Conservation (phyloP, 2,113 vertebrate species). For the Orcinus orca region DNA sequence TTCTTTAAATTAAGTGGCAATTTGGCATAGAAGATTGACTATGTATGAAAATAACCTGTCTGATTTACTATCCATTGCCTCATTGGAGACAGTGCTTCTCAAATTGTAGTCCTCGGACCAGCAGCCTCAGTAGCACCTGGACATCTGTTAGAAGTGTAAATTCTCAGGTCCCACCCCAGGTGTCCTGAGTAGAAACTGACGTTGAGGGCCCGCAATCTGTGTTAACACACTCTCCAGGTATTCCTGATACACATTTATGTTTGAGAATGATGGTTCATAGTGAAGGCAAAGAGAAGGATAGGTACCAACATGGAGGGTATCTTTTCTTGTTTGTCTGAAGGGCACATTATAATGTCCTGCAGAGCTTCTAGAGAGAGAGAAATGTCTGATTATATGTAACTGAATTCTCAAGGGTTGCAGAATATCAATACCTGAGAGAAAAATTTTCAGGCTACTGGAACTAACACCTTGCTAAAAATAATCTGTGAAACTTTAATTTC, state of each 20-base stretch:
- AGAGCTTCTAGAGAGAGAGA: not conserved
- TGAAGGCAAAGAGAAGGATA: not conserved
- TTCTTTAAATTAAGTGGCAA: not conserved
- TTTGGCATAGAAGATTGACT: not conserved
- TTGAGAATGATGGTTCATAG: not conserved
- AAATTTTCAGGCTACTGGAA: constrained; percentile 65
- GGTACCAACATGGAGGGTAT: not conserved
- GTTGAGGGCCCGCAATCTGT: not conserved
- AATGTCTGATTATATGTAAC: constrained; percentile 11
- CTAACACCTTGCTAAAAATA: constrained; percentile 69
- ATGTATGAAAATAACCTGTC: not conserved
- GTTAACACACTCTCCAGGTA: not conserved
- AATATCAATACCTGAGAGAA: constrained; percentile 51
- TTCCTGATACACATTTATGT: not conserved
- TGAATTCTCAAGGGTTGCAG: constrained; percentile 54
- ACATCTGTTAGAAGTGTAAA: not conserved
- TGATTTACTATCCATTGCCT: not conserved
- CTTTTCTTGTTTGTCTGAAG: constrained; percentile 1
- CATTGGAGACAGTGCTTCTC: not conserved
- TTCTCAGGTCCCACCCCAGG: not conserved
- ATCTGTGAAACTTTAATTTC: constrained; percentile 50
- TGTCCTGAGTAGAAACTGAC: not conserved
- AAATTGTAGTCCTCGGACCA: not conserved
- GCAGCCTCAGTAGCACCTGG: not conserved
- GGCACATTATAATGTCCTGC: not conserved